Evolutionary conservation across 2,797 vertebrate genomes (phyloP).

Genomic region (Nothura maculosa): DNA sequence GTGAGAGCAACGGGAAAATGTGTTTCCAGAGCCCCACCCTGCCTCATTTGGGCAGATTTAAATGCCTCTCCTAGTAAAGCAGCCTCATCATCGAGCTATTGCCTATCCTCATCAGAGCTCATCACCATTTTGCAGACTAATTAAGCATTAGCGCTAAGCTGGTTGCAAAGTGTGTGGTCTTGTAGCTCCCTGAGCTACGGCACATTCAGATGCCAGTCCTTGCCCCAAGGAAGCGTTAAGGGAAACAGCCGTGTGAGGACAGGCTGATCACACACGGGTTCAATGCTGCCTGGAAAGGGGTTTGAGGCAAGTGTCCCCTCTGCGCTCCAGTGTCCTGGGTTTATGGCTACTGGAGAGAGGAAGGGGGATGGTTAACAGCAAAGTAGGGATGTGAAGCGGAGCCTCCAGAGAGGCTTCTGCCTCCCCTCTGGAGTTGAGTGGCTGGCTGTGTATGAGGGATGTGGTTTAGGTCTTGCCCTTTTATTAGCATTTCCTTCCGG

Average conservation of each 20-base stretch:
- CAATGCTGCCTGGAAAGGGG: not conserved
- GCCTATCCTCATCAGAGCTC: not conserved
- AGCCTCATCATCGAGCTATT: not conserved
- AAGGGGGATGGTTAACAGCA: not conserved
- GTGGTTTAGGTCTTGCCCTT: not conserved
- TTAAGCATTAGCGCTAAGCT: not conserved
- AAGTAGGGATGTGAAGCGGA: not conserved
- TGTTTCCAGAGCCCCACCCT: constrained; percentile 27
- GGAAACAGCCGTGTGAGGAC: not conserved
- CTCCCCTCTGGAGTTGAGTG: not conserved
- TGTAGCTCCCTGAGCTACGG: not conserved
- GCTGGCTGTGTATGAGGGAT: not conserved
- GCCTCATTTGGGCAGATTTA: not conserved
- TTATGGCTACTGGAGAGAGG: not conserved
- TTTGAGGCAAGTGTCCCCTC: not conserved
- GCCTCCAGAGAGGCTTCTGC: not conserved
- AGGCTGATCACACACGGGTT: not conserved
- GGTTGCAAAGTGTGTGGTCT: not conserved
- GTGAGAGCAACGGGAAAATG: constrained; percentile 28
- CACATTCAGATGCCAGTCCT: not conserved
- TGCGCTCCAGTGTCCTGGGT: not conserved
- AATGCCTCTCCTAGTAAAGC: not conserved
- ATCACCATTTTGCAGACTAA: not conserved
- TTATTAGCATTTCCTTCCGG: not conserved
- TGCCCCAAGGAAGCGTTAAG: not conserved